These are phyloP conservation scores for Gallinago solitaria DNA, from an alignment of 2,797 vertebrate species.

Conservation along the genomic window DNA sequence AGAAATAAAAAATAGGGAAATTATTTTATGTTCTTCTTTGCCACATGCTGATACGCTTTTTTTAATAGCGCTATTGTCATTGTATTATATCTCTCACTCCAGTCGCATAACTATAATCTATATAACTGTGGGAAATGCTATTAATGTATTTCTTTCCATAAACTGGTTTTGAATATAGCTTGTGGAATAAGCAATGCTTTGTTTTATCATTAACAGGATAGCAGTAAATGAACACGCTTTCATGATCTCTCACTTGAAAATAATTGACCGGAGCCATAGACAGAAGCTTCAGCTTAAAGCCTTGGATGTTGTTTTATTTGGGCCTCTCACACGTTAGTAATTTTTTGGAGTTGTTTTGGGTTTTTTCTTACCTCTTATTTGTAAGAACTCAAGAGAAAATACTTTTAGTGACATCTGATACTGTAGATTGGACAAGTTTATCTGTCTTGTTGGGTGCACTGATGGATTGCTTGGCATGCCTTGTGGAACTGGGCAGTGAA, in stretches of 20 bases:
- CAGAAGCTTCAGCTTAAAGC: constrained; percentile 97
- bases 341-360: neutral
- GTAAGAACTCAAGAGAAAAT: neutral
- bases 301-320: constrained; percentile 95
- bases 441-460: neutral
- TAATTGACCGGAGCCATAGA: constrained; percentile 94
- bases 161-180: neutral
- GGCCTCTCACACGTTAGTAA: constrained; percentile 93
- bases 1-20: neutral
- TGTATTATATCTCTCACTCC: neutral
- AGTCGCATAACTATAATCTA: neutral
- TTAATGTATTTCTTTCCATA: neutral
- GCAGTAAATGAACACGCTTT: constrained; percentile 94
- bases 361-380: neutral
- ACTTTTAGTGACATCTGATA: neutral
- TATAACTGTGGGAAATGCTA: neutral
- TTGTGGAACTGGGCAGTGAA: neutral
- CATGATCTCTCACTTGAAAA: constrained; percentile 93
- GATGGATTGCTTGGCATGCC: neutral
- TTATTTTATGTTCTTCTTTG: neutral
- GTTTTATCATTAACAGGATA: constrained; percentile 83
- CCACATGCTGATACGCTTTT: neutral
- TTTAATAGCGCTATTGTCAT: neutral
- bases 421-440: neutral
- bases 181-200: neutral